Evolutionary conservation across 2,888 invertebrate genomes (phyloP).

Genomic region (Nebria brevicollis): DNA sequence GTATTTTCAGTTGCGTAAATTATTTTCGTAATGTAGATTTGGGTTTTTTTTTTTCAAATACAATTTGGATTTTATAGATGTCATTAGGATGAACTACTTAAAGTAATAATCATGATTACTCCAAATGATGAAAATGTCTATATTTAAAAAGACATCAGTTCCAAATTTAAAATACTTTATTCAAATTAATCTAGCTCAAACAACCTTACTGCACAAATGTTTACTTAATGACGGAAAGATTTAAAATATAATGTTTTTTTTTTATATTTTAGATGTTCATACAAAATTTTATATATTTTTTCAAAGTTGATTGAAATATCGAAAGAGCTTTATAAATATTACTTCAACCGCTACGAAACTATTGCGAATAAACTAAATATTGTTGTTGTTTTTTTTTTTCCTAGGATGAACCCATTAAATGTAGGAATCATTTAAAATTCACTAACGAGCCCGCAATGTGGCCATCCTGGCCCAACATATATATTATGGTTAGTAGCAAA

Average conservation of each 20-base stretch:
- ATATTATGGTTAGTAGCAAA: slow-evolving; percentile 16
- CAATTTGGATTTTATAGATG: neutral
- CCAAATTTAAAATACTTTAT: neutral
- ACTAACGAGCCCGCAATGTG: slow-evolving; percentile 2
- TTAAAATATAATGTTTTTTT: neutral
- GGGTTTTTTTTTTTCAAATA: neutral
- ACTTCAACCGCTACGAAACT: neutral
- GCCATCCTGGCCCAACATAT: slow-evolving; percentile 16
- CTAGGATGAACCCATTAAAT: slow-evolving; percentile 1
- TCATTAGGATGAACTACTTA: neutral
- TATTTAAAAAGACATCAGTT: neutral
- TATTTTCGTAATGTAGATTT: neutral
- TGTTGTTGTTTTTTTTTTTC: neutral
- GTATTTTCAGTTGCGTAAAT: neutral
- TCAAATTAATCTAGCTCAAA: neutral
- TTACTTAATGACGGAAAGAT: neutral
- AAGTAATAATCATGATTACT: neutral
- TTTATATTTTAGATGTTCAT: neutral
- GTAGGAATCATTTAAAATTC: neutral
- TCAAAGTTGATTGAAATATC: neutral
- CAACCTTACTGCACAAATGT: neutral
- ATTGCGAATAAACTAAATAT: neutral
- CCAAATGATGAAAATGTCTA: neutral
- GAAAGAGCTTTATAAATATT: neutral
- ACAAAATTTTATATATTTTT: neutral